phyloP scores from a whole-genome alignment of 2,113 vertebrate species.

The Rhabdomys dilectus region DNA sequence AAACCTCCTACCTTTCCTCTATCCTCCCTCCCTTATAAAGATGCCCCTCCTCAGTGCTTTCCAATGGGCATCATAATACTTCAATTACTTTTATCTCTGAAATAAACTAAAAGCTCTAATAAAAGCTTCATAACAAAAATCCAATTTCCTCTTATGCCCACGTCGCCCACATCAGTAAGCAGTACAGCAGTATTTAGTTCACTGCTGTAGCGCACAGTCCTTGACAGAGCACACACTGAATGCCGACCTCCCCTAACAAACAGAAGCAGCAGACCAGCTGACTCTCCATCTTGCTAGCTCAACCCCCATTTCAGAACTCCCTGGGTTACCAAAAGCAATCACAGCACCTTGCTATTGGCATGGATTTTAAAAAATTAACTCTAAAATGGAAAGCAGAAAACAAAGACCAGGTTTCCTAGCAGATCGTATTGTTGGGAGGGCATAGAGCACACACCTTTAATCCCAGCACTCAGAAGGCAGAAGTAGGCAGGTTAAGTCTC shows the following conservation, averaged over 20 bases:
- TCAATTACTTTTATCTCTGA: not conserved
- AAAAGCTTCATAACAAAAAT: conserved; percentile 15
- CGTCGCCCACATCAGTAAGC: not conserved
- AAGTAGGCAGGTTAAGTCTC: not conserved
- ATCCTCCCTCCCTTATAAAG: not conserved
- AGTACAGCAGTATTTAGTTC: not conserved
- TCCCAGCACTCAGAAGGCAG: not conserved
- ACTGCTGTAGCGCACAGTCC: not conserved
- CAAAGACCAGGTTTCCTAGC: conserved; percentile 1
- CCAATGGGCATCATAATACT: not conserved
- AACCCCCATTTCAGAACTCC: not conserved
- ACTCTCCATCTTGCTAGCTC: not conserved
- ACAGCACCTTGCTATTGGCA: not conserved
- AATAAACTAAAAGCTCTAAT: conserved; percentile 1
- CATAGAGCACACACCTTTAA: not conserved
- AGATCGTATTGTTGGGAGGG: not conserved
- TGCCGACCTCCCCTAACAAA: not conserved
- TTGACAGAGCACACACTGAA: not conserved
- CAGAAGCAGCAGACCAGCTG: not conserved
- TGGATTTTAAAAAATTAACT: not conserved
- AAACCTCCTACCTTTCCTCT: not conserved
- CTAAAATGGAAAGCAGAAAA: not conserved
- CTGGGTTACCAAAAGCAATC: not conserved
- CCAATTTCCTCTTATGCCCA: not conserved
- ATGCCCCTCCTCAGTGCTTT: not conserved